These are phyloP conservation scores for Todiramphus chloris DNA, from an alignment of 2,113 vertebrate genomes.

Conservation along the genomic window DNA sequence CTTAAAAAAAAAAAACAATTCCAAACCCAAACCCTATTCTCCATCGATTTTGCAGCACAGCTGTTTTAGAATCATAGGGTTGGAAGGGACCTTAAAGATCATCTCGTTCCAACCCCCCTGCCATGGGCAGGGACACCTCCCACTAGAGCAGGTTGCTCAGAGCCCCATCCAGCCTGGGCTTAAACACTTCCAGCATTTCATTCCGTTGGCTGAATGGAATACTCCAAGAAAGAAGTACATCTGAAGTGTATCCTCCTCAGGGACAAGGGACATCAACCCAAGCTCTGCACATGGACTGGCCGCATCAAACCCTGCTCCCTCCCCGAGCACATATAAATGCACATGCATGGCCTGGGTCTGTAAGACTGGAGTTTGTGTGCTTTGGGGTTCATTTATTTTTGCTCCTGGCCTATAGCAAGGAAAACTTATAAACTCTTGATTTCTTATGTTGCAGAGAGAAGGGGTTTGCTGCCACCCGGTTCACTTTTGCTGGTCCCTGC, in stretches of 20 bases:
- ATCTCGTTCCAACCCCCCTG: no score
- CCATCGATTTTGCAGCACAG: not conserved
- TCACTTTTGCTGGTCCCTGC: not conserved
- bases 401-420: not conserved
- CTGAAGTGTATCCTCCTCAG: not conserved
- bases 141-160: no score
- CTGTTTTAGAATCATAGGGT: not conserved
- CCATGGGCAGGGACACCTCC: no score
- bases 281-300: not conserved
- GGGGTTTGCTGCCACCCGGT: not conserved
- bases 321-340: fast-evolving
- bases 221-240: fast-evolving
- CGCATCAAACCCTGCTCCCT: not conserved
- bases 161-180: no score
- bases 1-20: not conserved
- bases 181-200: no score
- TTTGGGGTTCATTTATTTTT: not conserved
- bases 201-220: not conserved
- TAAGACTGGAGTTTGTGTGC: fast-evolving
- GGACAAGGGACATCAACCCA: not conserved
- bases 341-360: fast-evolving
- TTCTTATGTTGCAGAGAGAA: not conserved
- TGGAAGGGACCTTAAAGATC: no score
- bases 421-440: no score
- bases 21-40: not conserved